A percentile compares a stretch with the other conserved stretches of the same genome.
phyloP scores from a whole-genome alignment of 2,113 vertebrate species.

The Acinonyx jubatus region DNA sequence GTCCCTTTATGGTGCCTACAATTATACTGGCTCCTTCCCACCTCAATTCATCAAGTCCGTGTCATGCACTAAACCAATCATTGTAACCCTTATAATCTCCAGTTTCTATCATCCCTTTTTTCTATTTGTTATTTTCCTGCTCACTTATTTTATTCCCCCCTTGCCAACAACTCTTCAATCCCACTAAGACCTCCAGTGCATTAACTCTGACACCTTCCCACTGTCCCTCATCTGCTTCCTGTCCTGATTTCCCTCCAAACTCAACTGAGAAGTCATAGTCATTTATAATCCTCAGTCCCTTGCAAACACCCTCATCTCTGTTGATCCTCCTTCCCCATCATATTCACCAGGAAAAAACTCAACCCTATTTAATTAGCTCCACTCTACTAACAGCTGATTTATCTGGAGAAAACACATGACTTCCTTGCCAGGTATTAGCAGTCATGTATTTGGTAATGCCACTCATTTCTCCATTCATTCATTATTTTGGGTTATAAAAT shows the following conservation, averaged over 20 bases:
- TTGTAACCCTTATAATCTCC: not conserved
- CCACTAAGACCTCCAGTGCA: not conserved
- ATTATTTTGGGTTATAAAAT: not conserved
- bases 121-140: constrained; percentile 18
- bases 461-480: not conserved
- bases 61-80: constrained; percentile 18
- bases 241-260: not conserved
- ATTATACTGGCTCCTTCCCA: not conserved
- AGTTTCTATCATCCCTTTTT: constrained; percentile 18
- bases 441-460: not conserved
- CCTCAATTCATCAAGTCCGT: not conserved
- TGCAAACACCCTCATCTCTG: not conserved
- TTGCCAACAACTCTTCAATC: not conserved
- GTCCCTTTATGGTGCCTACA: not conserved
- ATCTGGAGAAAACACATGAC: not conserved
- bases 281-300: not conserved
- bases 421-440: not conserved
- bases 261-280: not conserved
- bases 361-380: not conserved
- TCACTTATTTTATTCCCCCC: constrained; percentile 11
- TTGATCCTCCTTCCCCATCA: not conserved
- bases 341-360: not conserved
- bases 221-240: not conserved
- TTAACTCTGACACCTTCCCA: not conserved
- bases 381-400: not conserved